phyloP scores from a whole-genome alignment of 2,113 vertebrate genomes.

The Pterocles gutturalis region DNA sequence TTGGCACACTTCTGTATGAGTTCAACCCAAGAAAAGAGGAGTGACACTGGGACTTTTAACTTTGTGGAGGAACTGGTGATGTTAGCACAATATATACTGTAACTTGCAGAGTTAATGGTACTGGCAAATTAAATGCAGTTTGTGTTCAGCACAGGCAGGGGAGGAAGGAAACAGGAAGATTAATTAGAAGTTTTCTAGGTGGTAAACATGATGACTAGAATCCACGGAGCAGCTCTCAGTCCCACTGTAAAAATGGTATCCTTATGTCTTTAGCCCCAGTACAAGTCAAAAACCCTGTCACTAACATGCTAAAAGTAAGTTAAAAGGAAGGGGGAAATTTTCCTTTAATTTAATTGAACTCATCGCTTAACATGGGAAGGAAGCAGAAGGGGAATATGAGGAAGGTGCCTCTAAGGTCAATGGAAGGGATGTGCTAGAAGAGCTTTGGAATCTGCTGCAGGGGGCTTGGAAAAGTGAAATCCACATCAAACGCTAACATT shows the following conservation, averaged over 20 bases:
- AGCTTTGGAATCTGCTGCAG: neutral
- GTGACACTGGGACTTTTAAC: neutral
- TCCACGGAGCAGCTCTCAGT: neutral
- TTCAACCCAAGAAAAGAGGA: neutral
- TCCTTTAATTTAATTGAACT: neutral
- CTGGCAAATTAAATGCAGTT: neutral
- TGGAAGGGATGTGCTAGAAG: neutral
- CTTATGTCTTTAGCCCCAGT: neutral
- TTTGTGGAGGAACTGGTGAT: neutral
- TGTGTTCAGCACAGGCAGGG: neutral
- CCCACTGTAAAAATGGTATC: neutral
- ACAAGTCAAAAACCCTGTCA: neutral
- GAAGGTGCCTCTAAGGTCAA: neutral
- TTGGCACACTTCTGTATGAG: neutral
- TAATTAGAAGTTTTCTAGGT: constrained; percentile 10
- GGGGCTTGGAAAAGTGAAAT: neutral
- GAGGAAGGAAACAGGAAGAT: constrained; percentile 10
- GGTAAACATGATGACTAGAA: neutral
- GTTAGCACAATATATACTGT: neutral
- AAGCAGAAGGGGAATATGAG: neutral
- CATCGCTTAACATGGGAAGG: neutral
- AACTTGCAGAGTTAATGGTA: neutral
- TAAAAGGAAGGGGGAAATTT: neutral
- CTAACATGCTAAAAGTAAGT: neutral
- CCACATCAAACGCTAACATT: neutral